Percentiles rank a stretch among this genome's conserved stretches.
Evolutionary conservation across 2,888 invertebrate species (phyloP).

Genomic region (Macaria liturata): DNA sequence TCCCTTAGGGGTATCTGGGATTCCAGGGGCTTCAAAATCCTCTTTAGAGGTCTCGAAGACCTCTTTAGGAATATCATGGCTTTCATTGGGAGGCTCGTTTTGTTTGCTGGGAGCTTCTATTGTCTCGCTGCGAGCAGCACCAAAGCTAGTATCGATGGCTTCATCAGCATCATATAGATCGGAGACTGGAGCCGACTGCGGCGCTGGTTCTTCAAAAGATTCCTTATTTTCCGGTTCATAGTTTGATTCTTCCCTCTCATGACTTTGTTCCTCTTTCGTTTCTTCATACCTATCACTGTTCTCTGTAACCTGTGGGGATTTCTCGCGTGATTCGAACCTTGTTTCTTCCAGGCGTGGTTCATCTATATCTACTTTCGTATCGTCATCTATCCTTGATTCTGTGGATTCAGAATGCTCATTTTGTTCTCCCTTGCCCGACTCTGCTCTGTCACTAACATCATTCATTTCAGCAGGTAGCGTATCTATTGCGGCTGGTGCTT

Average conservation of each 20-base stretch:
- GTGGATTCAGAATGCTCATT: background rate
- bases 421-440: background rate
- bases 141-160: slow-evolving; percentile 61
- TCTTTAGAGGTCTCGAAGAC: slow-evolving; percentile 5
- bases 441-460: slow-evolving; percentile 1
- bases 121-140: slow-evolving; percentile 4
- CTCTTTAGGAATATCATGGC: background rate
- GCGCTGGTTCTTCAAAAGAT: slow-evolving; percentile 6
- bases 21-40: background rate
- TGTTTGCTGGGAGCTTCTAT: background rate
- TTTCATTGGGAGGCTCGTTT: background rate
- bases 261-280: background rate
- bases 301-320: slow-evolving; percentile 1
- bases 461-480: background rate
- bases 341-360: background rate
- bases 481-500: slow-evolving; percentile 4
- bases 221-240: slow-evolving; percentile 11
- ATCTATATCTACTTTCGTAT: background rate
- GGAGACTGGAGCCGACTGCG: slow-evolving; percentile 16
- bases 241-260: slow-evolving; percentile 4
- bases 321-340: background rate
- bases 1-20: no score
- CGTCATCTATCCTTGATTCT: background rate
- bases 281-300: background rate
- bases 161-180: slow-evolving; percentile 61